A percentile compares a stretch with the other conserved stretches of the same genome.
phyloP scores from a whole-genome alignment of 2,888 invertebrate species.

The Eudasyphora cyanicolor region DNA sequence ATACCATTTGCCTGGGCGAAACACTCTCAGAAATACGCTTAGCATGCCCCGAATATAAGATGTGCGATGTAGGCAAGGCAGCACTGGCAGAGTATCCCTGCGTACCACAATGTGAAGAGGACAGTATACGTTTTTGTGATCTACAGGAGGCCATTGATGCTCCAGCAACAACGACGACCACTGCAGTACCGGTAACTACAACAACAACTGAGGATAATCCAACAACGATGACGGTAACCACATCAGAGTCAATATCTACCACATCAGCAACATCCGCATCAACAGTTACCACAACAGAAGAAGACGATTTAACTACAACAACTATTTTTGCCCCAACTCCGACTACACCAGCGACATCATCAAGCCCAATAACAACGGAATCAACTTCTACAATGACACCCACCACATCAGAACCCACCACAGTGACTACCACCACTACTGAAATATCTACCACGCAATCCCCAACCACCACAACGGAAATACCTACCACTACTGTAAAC shows the following conservation, averaged over 20 bases:
- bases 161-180: conserved; percentile 17
- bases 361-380: neutral
- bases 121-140: conserved; percentile 67
- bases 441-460: conserved; percentile 8
- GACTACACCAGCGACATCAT: conserved; percentile 19
- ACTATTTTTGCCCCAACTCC: conserved; percentile 7
- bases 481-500: conserved; percentile 36
- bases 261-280: neutral
- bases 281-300: neutral
- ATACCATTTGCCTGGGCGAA: conserved; percentile 65
- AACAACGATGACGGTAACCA: neutral
- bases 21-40: neutral
- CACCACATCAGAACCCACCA: neutral
- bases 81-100: conserved; percentile 64
- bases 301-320: conserved; percentile 19
- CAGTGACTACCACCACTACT: conserved; percentile 24
- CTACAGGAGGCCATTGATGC: conserved; percentile 50
- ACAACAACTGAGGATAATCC: neutral
- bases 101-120: conserved; percentile 51
- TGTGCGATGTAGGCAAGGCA: conserved; percentile 67
- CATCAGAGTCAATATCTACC: neutral
- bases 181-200: neutral
- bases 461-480: conserved; percentile 23
- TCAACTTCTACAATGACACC: conserved; percentile 12
- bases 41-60: conserved; percentile 58